Conservation (phyloP, 2,797 vertebrate species). For the Spinibarbus caldwelli region DNA sequence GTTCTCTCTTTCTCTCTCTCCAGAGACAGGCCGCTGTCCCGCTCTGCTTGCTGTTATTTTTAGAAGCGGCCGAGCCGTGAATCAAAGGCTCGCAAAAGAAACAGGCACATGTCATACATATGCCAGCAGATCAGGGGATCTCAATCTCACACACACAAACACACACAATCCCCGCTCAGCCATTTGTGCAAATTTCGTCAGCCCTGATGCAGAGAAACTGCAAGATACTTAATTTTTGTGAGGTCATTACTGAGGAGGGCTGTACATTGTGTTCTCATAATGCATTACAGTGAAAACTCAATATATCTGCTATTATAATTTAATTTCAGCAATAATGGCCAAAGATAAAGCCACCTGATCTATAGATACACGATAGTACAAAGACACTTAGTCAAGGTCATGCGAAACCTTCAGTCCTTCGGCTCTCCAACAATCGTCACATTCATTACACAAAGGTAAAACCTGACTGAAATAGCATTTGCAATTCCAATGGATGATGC, state of each 20-base stretch:
- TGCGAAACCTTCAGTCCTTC: neutral
- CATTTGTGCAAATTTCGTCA: slow-evolving; percentile 2
- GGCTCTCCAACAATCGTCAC: neutral
- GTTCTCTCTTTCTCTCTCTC: slow-evolving; percentile 23
- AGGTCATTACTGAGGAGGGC: neutral
- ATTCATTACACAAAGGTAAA: neutral
- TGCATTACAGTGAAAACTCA: neutral
- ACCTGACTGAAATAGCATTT: neutral
- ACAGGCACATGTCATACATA: slow-evolving; percentile 51
- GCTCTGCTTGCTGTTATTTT: slow-evolving; percentile 73
- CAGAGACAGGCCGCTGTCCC: slow-evolving; percentile 44
- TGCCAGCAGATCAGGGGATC: slow-evolving; percentile 2
- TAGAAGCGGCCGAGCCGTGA: slow-evolving; percentile 72
- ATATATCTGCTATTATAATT: neutral
- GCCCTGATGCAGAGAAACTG: neutral
- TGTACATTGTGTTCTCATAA: neutral
- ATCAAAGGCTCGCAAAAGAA: slow-evolving; percentile 75
- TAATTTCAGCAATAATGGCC: neutral
- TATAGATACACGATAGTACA: neutral
- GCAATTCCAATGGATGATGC: neutral
- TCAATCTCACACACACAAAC: neutral
- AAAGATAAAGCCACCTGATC: neutral
- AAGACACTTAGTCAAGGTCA: neutral
- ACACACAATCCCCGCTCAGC: neutral
- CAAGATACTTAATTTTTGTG: neutral